These are phyloP conservation scores for Lithophane ornitopus DNA, from an alignment of 2,888 invertebrate species.

Conservation along the genomic window DNA sequence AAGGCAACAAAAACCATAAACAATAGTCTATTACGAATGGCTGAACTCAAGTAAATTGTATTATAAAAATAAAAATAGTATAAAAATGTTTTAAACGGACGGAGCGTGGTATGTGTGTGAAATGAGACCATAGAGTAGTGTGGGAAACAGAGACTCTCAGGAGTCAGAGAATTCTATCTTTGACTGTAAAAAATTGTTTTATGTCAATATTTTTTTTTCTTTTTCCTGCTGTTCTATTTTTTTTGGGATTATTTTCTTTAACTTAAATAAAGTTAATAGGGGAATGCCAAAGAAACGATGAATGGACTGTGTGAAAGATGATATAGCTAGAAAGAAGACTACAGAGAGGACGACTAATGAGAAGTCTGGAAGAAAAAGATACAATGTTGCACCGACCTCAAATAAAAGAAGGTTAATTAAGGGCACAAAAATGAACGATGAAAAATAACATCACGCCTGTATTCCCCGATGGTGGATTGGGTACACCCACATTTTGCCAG, in stretches of 20 bases:
- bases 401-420: no score
- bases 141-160: conserved; percentile 10
- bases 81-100: conserved; percentile 73
- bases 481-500: not conserved
- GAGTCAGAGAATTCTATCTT: no score
- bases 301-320: not conserved
- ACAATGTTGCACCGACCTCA: not conserved
- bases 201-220: no score
- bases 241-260: not conserved
- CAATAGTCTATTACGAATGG: conserved; percentile 63
- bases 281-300: not conserved
- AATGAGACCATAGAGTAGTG: conserved; percentile 56
- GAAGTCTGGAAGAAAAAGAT: not conserved
- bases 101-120: conserved; percentile 55
- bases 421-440: not conserved
- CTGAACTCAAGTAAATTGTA: conserved; percentile 66
- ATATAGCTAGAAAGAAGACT: not conserved
- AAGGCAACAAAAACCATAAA: conserved; percentile 50
- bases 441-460: not conserved
- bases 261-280: not conserved
- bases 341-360: not conserved
- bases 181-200: no score
- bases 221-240: no score
- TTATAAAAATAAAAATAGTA: conserved; percentile 69
- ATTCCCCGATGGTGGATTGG: not conserved